phyloP scores from a whole-genome alignment of 2,113 vertebrate species.

The Pelecanus crispus region DNA sequence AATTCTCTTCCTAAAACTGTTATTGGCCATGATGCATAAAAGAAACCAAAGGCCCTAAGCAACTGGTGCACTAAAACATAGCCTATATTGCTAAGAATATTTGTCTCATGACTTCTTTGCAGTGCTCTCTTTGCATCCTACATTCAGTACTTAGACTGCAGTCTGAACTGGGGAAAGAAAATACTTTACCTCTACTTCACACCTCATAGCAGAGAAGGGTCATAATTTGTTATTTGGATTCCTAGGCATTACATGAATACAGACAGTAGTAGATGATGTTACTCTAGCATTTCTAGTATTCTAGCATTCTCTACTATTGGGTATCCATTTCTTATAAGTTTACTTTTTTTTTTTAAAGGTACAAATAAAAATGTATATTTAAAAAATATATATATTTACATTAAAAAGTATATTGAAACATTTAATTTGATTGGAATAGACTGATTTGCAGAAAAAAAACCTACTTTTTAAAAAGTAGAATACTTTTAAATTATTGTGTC shows the following conservation, averaged over 20 bases:
- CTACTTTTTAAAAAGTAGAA: not conserved
- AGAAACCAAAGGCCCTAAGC: not conserved
- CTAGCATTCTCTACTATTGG: not conserved
- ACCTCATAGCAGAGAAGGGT: not conserved
- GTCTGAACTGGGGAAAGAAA: not conserved
- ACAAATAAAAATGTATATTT: not conserved
- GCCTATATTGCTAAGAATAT: not conserved
- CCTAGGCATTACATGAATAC: not conserved
- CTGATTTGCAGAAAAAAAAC: not conserved
- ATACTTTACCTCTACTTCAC: not conserved
- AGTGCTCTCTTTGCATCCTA: not conserved
- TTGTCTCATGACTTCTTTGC: not conserved
- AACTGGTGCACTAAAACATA: not conserved
- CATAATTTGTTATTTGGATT: not conserved
- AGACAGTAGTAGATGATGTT: not conserved
- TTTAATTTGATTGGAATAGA: not conserved
- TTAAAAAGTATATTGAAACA: not conserved
- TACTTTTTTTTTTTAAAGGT: not conserved
- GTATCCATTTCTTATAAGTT: not conserved
- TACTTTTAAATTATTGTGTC: not conserved
- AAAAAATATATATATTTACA: not conserved
- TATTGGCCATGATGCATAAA: slow-evolving; percentile 31
- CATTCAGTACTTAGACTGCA: not conserved
- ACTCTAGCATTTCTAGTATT: not conserved
- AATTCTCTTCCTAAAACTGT: slow-evolving; percentile 21